phyloP scores from a whole-genome alignment of 2,113 vertebrate species.

The Sclerurus mexicanus region DNA sequence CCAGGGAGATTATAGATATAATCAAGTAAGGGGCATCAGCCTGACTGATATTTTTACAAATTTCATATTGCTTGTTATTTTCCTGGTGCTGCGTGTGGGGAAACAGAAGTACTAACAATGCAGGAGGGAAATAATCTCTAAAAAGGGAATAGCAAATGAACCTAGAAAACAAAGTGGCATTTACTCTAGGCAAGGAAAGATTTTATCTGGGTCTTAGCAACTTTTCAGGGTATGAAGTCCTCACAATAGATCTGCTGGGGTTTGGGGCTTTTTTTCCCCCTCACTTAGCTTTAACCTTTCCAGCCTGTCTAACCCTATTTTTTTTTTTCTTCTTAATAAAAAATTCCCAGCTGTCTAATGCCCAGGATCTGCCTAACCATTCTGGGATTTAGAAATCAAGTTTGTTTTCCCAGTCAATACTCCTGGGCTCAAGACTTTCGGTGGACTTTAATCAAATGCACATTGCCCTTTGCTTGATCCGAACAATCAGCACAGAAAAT shows the following conservation, averaged over 20 bases:
- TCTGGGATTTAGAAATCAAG: background rate
- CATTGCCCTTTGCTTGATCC: constrained; percentile 43
- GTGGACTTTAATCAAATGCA: constrained; percentile 59
- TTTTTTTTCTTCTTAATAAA: background rate
- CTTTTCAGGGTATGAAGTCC: background rate
- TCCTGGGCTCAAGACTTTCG: background rate
- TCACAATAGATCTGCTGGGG: background rate
- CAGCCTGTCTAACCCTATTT: background rate
- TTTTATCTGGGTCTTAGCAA: background rate
- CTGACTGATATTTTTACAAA: background rate
- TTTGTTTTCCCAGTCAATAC: background rate
- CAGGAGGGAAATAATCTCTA: background rate
- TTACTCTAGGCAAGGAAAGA: background rate
- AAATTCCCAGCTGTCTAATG: background rate
- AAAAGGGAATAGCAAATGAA: background rate
- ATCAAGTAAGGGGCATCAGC: background rate
- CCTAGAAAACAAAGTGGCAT: background rate
- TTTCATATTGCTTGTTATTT: constrained; percentile 26
- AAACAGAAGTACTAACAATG: background rate
- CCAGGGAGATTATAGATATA: background rate
- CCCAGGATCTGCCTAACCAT: background rate
- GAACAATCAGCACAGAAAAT: constrained; percentile 63
- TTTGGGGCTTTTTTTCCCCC: rapidly evolving
- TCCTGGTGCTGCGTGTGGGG: background rate
- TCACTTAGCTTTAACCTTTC: background rate